Conservation (phyloP, 2,113 vertebrate genomes). For the Chaetops frenatus region DNA sequence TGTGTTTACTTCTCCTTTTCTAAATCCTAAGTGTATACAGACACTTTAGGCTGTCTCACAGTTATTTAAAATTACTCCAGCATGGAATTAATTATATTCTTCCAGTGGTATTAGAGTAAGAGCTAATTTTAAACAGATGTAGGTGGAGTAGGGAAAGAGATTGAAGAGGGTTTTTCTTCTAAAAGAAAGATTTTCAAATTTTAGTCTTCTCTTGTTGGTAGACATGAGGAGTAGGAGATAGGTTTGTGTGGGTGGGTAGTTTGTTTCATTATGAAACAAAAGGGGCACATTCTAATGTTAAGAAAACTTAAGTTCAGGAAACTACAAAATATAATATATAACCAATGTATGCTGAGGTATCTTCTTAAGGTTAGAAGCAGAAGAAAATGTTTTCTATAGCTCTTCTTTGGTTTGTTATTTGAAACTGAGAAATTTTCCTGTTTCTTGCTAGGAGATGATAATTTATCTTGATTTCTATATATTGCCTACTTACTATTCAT, state of each 20-base stretch:
- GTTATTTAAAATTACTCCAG: conserved; percentile 23
- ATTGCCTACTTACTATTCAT: not conserved
- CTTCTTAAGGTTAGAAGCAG: not conserved
- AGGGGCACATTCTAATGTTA: not conserved
- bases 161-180: not conserved
- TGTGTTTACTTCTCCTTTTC: not conserved
- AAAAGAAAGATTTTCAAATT: not conserved
- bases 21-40: not conserved
- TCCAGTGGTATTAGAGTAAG: not conserved
- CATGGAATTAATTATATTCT: conserved; percentile 39
- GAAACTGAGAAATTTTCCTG: not conserved
- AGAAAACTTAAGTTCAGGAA: not conserved
- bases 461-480: not conserved
- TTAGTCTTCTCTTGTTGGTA: not conserved
- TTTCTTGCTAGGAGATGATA: not conserved
- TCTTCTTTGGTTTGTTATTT: not conserved
- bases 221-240: not conserved
- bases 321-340: not conserved
- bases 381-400: not conserved
- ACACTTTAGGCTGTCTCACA: not conserved
- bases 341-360: not conserved
- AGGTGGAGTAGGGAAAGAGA: not conserved
- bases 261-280: not conserved
- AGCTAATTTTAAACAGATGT: not conserved
- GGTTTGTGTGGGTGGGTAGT: not conserved